A percentile compares a stretch with the other conserved stretches of the same genome.
phyloP scores from a whole-genome alignment of 2,113 vertebrate species.

The Marmota monax region DNA sequence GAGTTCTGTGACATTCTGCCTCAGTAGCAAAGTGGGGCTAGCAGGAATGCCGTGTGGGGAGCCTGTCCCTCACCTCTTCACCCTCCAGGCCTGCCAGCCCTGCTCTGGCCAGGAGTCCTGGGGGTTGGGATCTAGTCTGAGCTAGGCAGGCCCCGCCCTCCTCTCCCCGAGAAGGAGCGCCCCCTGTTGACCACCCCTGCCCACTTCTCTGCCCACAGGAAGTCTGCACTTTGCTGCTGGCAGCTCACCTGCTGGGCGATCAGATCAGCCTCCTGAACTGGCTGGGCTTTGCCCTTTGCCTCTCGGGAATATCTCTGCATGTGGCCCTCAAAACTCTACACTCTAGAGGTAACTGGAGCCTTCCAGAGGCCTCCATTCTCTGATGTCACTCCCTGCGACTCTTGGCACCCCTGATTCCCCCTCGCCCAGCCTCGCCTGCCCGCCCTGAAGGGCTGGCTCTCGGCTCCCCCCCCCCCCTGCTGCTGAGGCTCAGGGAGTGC shows the following conservation, averaged over 20 bases:
- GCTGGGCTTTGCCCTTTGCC: constrained; percentile 95
- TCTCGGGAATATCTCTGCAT: constrained; percentile 95
- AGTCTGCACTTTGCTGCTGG: constrained; percentile 94
- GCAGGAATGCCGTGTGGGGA: fast-evolving
- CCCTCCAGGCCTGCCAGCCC: not conserved
- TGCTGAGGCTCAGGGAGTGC: not conserved
- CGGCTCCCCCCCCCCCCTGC: fast-evolving
- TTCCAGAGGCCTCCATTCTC: not conserved
- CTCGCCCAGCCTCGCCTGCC: not conserved
- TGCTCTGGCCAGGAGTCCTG: not conserved
- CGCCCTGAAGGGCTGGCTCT: not conserved
- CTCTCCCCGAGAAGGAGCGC: not conserved
- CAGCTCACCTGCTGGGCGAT: constrained; percentile 92
- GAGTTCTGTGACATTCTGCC: not conserved
- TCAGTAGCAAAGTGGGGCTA: not conserved
- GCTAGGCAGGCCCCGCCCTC: not conserved
- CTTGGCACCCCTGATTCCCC: not conserved
- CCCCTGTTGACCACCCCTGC: not conserved
- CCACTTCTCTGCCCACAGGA: constrained; percentile 87
- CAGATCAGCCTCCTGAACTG: constrained; percentile 92
- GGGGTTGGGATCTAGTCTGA: no score
- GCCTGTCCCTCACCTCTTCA: no score
- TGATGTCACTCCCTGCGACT: not conserved
- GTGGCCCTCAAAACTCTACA: constrained; percentile 92
- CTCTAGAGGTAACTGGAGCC: constrained; percentile 90